Evolutionary conservation across 2,888 invertebrate species (phyloP), one percentile per base, ranked within the genome.

Genomic region (Apamea sordens): DNA sequence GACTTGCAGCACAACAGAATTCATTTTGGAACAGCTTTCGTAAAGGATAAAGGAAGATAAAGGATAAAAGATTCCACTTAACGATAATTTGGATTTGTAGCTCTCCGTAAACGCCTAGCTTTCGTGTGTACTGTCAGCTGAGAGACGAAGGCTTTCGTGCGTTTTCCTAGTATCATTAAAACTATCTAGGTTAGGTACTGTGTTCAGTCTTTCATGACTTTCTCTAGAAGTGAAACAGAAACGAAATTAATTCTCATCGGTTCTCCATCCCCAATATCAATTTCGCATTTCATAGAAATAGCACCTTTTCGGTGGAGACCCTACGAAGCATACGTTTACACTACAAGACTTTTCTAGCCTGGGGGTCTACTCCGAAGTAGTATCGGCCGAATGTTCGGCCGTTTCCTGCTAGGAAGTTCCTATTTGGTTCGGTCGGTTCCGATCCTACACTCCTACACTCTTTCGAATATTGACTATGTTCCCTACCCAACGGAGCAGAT

Each of bases 281-380:
- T 89, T 91, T 90, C 85, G 72, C 78, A 83, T 90, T 89, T 89
- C 87, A 83, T 86, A 77, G 86, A 90, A 88, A 88, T 85, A 77
- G 73, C 80, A 82, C 82, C 82, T 86, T 86, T 88, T 84, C 79
- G 63, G 53, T 70, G 77, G 41, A 53, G 76, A 77, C 71, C 47
- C 63, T 75, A 70, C 68, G 44, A 83, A 82, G 69, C 61, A 77
- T 77, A 79, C 80, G n/a, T 86, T 89, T 84, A 90, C 32, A 80
- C 73, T 56, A 15, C 28, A 72, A 80, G 79, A 83, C 69, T 73
- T 79, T 68, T 32, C 1, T 36, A 56, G 50, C 1, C 32, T n/a
- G n/a, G n/a, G n/a, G n/a, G n/a, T n/a, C n/a, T n/a, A n/a, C n/a
- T n/a, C n/a, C n/a, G n/a, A n/a, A n/a, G n/a, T n/a, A n/a, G n/a